Conservation (phyloP, 2,797 vertebrate genomes). For the Gallinago nigripennis region DNA sequence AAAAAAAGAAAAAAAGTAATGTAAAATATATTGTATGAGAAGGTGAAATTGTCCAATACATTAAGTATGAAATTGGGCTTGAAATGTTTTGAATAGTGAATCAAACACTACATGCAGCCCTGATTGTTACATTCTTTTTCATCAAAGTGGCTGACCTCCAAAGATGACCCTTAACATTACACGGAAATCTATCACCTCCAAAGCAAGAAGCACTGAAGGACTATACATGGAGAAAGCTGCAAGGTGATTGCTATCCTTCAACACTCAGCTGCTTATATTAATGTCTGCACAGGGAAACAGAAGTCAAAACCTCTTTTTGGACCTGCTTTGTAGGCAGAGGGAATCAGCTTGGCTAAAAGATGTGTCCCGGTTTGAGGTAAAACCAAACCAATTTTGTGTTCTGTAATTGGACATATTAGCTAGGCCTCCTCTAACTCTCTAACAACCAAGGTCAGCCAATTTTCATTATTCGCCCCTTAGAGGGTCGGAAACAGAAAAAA, state of each 20-base stretch:
- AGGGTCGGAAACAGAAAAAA: too few species aligned
- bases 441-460: too few species aligned
- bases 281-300: background rate
- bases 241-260: background rate
- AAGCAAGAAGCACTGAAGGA: background rate
- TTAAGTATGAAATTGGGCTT: background rate
- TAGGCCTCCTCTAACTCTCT: too few species aligned
- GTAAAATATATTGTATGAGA: background rate
- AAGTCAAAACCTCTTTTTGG: background rate
- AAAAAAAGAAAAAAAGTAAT: background rate
- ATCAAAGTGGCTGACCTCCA: background rate
- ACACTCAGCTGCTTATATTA: background rate
- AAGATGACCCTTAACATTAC: background rate
- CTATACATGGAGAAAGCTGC: background rate
- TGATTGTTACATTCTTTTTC: conserved; percentile 8
- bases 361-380: too few species aligned
- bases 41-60: background rate
- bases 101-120: background rate
- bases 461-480: too few species aligned
- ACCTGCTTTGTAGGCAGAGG: background rate
- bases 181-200: background rate
- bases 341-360: background rate
- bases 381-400: too few species aligned
- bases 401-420: too few species aligned
- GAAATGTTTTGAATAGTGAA: background rate